Base-by-base conservation (phyloP, 92 coral and sea anemone genomes). In the Siderastrea radians region DNA sequence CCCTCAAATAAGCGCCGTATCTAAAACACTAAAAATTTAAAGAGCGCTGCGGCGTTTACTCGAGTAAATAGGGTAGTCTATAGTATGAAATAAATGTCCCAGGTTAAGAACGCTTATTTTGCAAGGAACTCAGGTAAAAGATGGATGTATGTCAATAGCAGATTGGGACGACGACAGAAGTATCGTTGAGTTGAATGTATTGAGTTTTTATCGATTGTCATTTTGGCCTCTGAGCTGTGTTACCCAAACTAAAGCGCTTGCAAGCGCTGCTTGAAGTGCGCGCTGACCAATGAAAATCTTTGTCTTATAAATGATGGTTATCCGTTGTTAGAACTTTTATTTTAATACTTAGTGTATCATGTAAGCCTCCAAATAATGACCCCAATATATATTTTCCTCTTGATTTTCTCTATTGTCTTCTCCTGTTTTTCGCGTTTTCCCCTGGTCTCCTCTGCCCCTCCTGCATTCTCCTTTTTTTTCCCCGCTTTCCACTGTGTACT, bases 211-310 rank as follows among this genome's bases (percentile, higher is more conserved):
- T 54, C 86, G 87, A 68, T 77, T 92, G 7, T 77, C 87, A 43
- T 84, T 80, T 59, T 49, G 94, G 91, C 4, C 83, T 94, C 61
- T 81, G 92, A 81, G 89, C 79, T 26, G 86, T 94, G 12, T 65
- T 94, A 84, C 87, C 88, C 60, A 80, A 76, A 13, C 80, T 94
- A 59, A 91, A 86, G 76, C 92, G 90, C 92, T 88, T 94, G 88
- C 95, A 26, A 26, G 38, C 95, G 94, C 54, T 94, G 92, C 83
- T 72, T 94, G 43, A 91, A 86, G 68, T 92, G 95, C 66, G 93
- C 95, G 55, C 86, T 94, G 76, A 82, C 97, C 58, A 95, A 94
- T 66, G 97, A 94, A 75, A 83, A 72, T 46, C 78, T 88, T 49
- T 84, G 78, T 70, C 72, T 90, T 49, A 75, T 81, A 6, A 55